phyloP scores from a whole-genome alignment of 2,113 vertebrate species.

The Daboia siamensis region DNA sequence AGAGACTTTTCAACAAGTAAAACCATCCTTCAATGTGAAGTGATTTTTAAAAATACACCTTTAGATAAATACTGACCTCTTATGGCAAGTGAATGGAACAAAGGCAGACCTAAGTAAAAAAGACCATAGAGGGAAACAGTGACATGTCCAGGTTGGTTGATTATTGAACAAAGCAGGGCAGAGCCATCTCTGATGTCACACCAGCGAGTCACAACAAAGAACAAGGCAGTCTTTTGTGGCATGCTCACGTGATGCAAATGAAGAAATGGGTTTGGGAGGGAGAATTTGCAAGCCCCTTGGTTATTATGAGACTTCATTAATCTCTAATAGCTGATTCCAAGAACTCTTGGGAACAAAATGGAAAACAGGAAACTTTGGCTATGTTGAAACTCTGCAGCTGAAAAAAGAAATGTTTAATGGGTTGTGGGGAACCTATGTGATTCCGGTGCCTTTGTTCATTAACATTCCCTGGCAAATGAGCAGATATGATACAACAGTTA shows the following conservation, averaged over 20 bases:
- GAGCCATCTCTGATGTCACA: conserved; percentile 47
- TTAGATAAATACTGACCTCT: background rate
- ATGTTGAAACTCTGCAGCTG: conserved; percentile 2
- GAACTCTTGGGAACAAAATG: conserved; percentile 1
- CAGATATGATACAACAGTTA: background rate
- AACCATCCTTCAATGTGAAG: conserved; percentile 32
- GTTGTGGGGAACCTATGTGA: background rate
- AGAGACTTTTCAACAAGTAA: conserved; percentile 38
- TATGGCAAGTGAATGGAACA: background rate
- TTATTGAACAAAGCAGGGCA: conserved; percentile 28
- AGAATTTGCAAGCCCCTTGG: conserved; percentile 11
- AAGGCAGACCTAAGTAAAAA: conserved; percentile 1
- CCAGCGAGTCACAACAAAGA: conserved; percentile 38
- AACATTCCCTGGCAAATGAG: conserved; percentile 8
- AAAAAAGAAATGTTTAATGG: background rate
- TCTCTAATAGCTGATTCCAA: conserved; percentile 27
- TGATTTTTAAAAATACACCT: conserved; percentile 23
- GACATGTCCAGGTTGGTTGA: conserved; percentile 3
- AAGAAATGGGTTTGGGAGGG: conserved; percentile 13
- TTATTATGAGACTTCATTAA: conserved; percentile 27
- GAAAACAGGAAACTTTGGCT: conserved; percentile 3
- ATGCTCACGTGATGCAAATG: conserved; percentile 35
- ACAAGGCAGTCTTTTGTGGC: conserved; percentile 21
- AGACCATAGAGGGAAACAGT: conserved; percentile 42
- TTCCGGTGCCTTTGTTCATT: background rate